phyloP scores from a whole-genome alignment of 2,888 invertebrate species.

The Plutella xylostella region DNA sequence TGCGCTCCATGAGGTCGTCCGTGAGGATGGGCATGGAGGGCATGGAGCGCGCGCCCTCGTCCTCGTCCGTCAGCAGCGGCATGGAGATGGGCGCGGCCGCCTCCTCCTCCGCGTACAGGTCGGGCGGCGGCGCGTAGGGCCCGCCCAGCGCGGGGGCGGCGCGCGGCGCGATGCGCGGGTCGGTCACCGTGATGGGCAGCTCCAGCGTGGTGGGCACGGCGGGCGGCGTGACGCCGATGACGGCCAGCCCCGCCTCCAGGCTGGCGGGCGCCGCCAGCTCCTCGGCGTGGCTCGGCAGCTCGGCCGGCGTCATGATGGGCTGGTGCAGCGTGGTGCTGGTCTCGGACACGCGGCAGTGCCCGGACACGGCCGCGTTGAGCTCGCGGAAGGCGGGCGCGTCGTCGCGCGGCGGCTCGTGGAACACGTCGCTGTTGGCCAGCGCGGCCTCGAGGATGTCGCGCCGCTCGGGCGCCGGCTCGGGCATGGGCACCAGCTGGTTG shows the following conservation, averaged over 20 bases:
- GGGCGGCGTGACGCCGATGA: constrained; percentile 67
- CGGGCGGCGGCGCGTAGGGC: constrained; percentile 46
- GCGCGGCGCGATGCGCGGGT: constrained; percentile 76
- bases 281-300: constrained; percentile 72
- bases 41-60: constrained; percentile 25
- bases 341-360: constrained; percentile 75
- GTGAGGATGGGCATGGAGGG: constrained; percentile 58
- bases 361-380: constrained; percentile 66
- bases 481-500: constrained; percentile 60
- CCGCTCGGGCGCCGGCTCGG: constrained; percentile 48
- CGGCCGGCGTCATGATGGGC: constrained; percentile 86
- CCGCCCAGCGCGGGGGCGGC: constrained; percentile 45
- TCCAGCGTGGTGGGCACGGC: constrained; percentile 77
- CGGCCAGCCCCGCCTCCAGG: constrained; percentile 69
- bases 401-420: constrained; percentile 66
- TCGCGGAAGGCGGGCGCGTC: constrained; percentile 73
- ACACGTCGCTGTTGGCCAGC: constrained; percentile 79
- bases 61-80: constrained; percentile 71
- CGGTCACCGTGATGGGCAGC: constrained; percentile 81
- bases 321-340: constrained; percentile 81
- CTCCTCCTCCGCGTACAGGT: constrained; percentile 37
- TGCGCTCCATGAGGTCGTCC: constrained; percentile 37
- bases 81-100: constrained; percentile 63
- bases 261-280: constrained; percentile 39
- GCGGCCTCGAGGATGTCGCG: constrained; percentile 82